phyloP scores from a whole-genome alignment of 2,113 vertebrate genomes.

The Sinocyclocheilus anshuiensis region DNA sequence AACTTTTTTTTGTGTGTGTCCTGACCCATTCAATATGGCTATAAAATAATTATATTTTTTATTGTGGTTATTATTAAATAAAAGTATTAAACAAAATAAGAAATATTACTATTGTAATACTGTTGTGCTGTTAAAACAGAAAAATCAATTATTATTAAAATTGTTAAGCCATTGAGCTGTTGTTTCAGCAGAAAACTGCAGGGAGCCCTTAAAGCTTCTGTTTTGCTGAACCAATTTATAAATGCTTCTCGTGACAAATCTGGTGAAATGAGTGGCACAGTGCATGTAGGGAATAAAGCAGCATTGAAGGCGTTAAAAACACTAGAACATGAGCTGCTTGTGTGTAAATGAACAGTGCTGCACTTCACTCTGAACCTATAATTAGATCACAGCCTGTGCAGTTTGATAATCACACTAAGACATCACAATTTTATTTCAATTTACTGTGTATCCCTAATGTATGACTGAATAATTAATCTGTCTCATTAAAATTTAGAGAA shows the following conservation, averaged over 20 bases:
- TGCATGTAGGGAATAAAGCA: neutral
- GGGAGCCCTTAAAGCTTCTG: too few relatives aligned
- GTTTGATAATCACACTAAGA: neutral
- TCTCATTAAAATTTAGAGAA: constrained; percentile 17
- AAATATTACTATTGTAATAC: too few relatives aligned
- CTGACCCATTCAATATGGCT: too few relatives aligned
- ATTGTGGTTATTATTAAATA: too few relatives aligned
- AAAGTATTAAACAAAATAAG: too few relatives aligned
- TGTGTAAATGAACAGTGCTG: neutral
- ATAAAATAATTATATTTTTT: too few relatives aligned
- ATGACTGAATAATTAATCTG: neutral
- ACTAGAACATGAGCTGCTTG: neutral
- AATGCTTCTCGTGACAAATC: neutral
- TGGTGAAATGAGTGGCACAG: neutral
- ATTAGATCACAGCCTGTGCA: neutral
- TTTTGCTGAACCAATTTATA: neutral
- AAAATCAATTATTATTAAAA: too few relatives aligned
- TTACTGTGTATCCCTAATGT: neutral
- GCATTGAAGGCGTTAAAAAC: neutral
- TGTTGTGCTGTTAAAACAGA: too few relatives aligned
- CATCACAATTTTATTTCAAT: neutral
- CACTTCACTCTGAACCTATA: neutral
- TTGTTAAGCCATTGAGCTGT: too few relatives aligned
- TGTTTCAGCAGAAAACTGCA: too few relatives aligned
- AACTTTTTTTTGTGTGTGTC: too few relatives aligned